Evolutionary conservation across 2,797 vertebrate species (phyloP).

Genomic region (Ctenosaura bakeri): DNA sequence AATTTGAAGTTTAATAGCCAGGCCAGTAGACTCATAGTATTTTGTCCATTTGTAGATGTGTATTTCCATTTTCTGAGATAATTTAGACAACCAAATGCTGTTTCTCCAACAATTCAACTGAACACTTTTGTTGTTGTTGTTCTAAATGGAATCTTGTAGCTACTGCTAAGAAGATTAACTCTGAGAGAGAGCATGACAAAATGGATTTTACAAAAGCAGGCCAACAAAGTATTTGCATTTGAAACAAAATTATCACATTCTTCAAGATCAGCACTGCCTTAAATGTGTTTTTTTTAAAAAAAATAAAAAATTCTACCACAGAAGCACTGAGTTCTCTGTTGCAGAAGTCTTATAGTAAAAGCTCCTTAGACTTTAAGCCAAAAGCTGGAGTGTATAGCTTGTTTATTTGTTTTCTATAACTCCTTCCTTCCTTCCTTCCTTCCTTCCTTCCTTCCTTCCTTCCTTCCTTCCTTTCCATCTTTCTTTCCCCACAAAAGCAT

Average conservation of each 20-base stretch:
- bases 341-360: neutral
- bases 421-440: neutral
- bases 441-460: neutral
- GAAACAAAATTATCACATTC: conserved; percentile 33
- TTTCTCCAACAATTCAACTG: conserved; percentile 12
- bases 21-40: neutral
- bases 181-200: neutral
- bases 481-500: neutral
- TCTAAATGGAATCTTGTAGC: conserved; percentile 10
- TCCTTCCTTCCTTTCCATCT: neutral
- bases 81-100: neutral
- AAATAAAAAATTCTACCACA: neutral
- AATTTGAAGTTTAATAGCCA: neutral
- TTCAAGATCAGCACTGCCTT: neutral
- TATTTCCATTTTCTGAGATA: conserved; percentile 16
- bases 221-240: conserved; percentile 35
- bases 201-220: conserved; percentile 35
- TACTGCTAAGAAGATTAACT: conserved; percentile 32
- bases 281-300: neutral
- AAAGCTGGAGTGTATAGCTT: neutral
- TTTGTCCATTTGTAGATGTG: neutral
- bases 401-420: conserved; percentile 13
- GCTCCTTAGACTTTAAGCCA: conserved; percentile 18
- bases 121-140: neutral
- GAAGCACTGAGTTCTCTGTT: neutral